Evolutionary conservation across 2,797 vertebrate genomes (phyloP).

Genomic region (Chiroxiphia lanceolata): DNA sequence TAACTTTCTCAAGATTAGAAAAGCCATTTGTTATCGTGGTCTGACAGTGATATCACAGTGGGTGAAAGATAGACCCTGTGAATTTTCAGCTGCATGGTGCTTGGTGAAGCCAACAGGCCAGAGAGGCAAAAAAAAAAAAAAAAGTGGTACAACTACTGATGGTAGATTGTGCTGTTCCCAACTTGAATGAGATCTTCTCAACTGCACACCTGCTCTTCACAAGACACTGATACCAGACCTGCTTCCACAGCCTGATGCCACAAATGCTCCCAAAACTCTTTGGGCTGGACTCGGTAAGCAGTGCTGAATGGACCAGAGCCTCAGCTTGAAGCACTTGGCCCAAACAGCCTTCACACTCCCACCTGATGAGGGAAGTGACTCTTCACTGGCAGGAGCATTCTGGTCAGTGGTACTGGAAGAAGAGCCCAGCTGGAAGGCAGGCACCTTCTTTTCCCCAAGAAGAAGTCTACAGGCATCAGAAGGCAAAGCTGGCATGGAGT

Average conservation of each 20-base stretch:
- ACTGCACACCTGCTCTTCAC: neutral
- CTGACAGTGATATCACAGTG: neutral
- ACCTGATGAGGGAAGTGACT: neutral
- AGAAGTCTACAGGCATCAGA: neutral
- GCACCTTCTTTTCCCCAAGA: neutral
- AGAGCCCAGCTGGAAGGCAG: neutral
- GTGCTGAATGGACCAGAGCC: neutral
- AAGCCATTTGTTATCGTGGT: neutral
- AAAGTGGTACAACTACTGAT: neutral
- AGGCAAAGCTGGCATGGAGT: neutral
- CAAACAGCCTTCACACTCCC: fast-evolving
- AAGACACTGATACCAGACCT: neutral
- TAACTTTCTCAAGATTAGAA: neutral
- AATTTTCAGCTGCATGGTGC: neutral
- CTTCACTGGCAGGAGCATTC: fast-evolving
- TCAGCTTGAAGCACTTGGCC: neutral
- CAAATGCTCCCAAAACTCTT: neutral
- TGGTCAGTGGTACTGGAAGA: neutral
- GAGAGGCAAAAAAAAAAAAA: neutral
- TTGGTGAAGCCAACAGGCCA: neutral
- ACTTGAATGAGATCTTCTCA: neutral
- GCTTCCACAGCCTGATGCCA: neutral
- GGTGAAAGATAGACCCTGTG: neutral
- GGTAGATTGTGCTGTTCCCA: neutral
- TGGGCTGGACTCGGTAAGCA: neutral